phyloP scores from a whole-genome alignment of 2,888 invertebrate species.

The Salpingus planirostris region DNA sequence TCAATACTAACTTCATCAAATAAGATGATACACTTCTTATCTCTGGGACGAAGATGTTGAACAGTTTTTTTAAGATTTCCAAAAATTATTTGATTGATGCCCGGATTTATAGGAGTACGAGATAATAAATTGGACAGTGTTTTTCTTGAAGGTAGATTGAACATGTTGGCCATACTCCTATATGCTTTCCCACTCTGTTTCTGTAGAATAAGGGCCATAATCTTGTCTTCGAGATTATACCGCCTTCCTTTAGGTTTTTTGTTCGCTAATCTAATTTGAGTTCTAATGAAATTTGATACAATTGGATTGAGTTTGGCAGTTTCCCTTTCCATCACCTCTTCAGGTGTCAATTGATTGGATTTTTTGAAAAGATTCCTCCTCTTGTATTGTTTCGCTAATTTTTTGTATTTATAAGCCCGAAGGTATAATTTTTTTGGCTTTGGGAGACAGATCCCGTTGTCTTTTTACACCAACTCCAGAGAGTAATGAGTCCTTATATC shows the following conservation, averaged over 20 bases:
- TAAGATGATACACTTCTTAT: not conserved
- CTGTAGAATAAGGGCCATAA: not conserved
- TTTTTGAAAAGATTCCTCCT: not conserved
- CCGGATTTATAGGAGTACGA: not conserved
- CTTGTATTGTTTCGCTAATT: not conserved
- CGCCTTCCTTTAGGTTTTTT: not conserved
- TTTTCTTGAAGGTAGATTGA: not conserved
- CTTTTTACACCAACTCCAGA: not conserved
- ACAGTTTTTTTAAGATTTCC: conserved; percentile 1
- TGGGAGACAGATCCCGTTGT: not conserved
- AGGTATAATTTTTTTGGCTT: too few relatives aligned
- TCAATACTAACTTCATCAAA: not conserved
- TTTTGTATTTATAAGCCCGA: not conserved
- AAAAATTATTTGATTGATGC: not conserved
- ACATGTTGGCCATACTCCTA: not conserved
- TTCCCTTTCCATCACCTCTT: not conserved
- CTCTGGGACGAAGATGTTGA: not conserved
- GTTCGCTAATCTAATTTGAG: not conserved
- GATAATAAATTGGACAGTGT: not conserved
- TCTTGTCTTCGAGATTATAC: not conserved
- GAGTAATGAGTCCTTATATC: too few relatives aligned
- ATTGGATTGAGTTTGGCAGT: not conserved
- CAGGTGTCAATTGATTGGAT: not conserved
- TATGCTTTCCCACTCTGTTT: conserved; percentile 1
- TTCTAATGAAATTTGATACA: not conserved